Evolutionary conservation across 2,113 vertebrate genomes (phyloP).

Genomic region (Corvus moneduloides): DNA sequence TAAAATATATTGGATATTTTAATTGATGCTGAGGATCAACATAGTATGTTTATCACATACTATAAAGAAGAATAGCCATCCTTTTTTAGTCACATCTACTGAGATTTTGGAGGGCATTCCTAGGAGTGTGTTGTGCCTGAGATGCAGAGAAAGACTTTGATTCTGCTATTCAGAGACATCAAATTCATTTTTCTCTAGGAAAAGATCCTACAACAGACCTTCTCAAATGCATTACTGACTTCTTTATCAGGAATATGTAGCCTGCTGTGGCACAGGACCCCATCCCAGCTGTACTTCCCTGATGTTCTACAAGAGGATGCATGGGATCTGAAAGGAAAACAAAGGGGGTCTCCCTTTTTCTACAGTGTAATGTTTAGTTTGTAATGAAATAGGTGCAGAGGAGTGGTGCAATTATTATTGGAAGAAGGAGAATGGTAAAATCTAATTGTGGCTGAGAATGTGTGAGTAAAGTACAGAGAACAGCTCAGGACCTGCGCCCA

Average conservation of each 20-base stretch:
- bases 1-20: background rate
- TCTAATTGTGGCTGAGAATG: background rate
- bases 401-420: background rate
- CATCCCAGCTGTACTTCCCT: background rate
- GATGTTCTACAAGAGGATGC: background rate
- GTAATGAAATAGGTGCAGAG: background rate
- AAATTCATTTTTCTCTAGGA: background rate
- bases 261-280: background rate
- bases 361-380: background rate
- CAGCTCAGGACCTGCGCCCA: background rate
- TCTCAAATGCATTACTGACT: background rate
- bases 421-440: background rate
- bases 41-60: background rate
- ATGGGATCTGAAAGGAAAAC: background rate
- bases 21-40: background rate
- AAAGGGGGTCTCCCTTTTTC: background rate
- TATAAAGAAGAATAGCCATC: too few relatives aligned
- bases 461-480: background rate
- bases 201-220: background rate
- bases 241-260: background rate
- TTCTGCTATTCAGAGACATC: background rate
- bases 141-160: background rate
- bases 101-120: background rate
- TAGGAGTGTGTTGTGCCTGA: background rate
- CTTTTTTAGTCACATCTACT: background rate